A percentile compares a stretch with the other conserved stretches of the same genome.
Conservation (phyloP, 2,113 vertebrate genomes). For the Brienomyrus longianalis region DNA sequence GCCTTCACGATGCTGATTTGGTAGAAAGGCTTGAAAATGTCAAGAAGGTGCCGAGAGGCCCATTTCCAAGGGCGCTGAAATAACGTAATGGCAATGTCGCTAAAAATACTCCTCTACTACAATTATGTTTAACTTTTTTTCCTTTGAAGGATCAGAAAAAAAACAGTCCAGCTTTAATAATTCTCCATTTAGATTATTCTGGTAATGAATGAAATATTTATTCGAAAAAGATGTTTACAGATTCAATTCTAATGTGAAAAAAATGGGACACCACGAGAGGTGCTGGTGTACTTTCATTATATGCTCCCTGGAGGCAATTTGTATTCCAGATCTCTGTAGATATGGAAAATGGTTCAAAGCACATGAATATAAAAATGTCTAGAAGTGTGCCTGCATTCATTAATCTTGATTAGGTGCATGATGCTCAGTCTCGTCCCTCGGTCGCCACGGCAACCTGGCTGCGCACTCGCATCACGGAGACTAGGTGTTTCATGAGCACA, state of each 20-base stretch:
- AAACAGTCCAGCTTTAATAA: background rate
- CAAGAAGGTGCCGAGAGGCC: background rate
- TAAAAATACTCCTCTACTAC: background rate
- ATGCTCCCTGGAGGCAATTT: background rate
- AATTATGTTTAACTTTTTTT: background rate
- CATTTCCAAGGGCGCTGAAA: background rate
- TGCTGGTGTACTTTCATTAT: background rate
- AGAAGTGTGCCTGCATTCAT: background rate
- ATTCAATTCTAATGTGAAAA: background rate
- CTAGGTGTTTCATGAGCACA: conserved; percentile 7
- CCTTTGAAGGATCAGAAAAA: background rate
- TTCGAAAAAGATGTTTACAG: background rate
- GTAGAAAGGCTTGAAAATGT: background rate
- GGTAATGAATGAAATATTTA: background rate
- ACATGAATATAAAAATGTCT: background rate
- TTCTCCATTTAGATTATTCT: background rate
- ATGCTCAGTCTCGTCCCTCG: background rate
- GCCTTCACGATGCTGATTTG: background rate
- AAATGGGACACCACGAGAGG: background rate
- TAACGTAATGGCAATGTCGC: background rate
- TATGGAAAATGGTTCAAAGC: conserved; percentile 3
- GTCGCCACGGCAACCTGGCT: background rate
- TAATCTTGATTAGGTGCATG: conserved; percentile 5
- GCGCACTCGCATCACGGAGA: background rate
- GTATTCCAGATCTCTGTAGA: conserved; percentile 1